Base-by-base conservation (phyloP, 2,113 vertebrate genomes). In the Spea bombifrons region DNA sequence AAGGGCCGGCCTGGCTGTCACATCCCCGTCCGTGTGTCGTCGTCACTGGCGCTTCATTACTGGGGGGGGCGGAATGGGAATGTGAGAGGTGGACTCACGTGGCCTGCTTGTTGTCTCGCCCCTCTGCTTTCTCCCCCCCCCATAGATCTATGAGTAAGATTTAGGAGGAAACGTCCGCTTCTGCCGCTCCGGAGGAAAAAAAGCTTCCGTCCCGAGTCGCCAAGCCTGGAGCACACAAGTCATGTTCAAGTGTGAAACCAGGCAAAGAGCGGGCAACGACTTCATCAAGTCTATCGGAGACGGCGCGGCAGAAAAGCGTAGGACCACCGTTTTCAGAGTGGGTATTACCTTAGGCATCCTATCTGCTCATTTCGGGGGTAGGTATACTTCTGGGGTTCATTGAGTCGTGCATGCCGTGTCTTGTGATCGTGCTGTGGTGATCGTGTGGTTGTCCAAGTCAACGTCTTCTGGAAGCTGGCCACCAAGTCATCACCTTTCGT, bases 161-260 rank as follows among this genome's bases (percentile, higher is more conserved):
- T 43, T 78, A 53, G 61, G 47, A 72, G 16, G 63, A 48, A 66
- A 44, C 61, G 43, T 48, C 48, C 50, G 4, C 7, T 57, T 5
- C n/a, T 16, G 15, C 48, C 50, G 48, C 69, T 15, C 3, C 53
- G 8, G 67, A 49, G 76, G 46, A 46, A 30, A 30, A 30, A 30
- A 30, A 50, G 6, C 65, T 10, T 30, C 66, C 66, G 50, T 57
- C 76, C 75, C 75, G 57, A 63, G 3, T 16, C 53, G 7, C 5
- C 44, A 10, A n/a, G 45, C 71, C 13, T 49, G 57, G 12, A 61
- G 70, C 47, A 69, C 12, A 0, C 30, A 68, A 67, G 66, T 61
- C 78, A 80, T 80, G 78, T 80, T 80, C 61, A 80, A 80, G 71
- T 80, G 78, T 49, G 78, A 80, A 68, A n/a, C 71, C 63, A 72